Percentiles rank a stretch among this genome's conserved stretches.
These are phyloP conservation scores for Dromius quadrimaculatus DNA, from an alignment of 2,888 invertebrate species.

Conservation along the genomic window DNA sequence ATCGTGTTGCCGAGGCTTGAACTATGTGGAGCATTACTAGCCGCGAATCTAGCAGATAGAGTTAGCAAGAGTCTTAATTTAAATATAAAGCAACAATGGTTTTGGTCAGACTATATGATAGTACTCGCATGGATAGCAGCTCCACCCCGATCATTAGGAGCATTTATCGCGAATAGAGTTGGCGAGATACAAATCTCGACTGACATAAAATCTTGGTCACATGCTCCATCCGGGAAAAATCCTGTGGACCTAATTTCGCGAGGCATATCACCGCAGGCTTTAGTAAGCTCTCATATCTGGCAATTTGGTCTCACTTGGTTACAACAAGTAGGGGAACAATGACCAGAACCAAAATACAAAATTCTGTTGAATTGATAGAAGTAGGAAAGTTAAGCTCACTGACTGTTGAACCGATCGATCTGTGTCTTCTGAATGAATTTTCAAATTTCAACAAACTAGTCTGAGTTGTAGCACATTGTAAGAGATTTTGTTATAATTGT, in stretches of 20 bases:
- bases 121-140: conserved; percentile 53
- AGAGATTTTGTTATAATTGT: too few relatives aligned
- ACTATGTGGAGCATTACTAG: too few relatives aligned
- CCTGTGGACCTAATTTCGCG: conserved; percentile 55
- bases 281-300: not conserved
- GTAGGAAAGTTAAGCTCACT: too few relatives aligned
- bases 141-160: conserved; percentile 52
- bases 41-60: too few relatives aligned
- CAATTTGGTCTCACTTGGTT: not conserved
- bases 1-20: too few relatives aligned
- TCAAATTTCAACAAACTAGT: not conserved
- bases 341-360: not conserved
- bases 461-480: not conserved
- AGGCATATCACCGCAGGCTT: conserved; percentile 6
- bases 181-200: conserved; percentile 52
- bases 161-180: conserved; percentile 54
- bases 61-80: not conserved
- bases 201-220: conserved; percentile 48
- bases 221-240: conserved; percentile 51
- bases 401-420: too few relatives aligned
- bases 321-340: not conserved
- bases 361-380: not conserved
- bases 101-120: conserved; percentile 54
- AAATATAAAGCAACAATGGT: conserved; percentile 27
- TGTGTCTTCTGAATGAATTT: not conserved